A percentile compares a stretch with the other conserved stretches of the same genome.
Evolutionary conservation across 2,888 invertebrate genomes (phyloP).

Genomic region (Eumerus sabulonum): DNA sequence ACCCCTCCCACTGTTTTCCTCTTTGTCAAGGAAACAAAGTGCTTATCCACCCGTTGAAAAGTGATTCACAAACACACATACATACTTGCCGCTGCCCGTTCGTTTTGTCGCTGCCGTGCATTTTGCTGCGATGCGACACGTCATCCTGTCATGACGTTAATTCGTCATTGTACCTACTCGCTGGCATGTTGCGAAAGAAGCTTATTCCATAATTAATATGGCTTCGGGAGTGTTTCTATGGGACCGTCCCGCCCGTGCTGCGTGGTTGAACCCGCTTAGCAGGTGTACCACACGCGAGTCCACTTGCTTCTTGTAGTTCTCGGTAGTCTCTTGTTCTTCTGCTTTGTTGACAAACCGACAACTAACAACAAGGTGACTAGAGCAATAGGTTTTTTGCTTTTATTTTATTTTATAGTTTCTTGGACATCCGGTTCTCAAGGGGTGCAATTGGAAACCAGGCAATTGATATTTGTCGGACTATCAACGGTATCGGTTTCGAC

Average conservation of each 20-base stretch:
- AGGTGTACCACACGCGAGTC: constrained; percentile 33
- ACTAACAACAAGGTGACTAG: constrained; percentile 60
- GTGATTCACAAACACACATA: constrained; percentile 56
- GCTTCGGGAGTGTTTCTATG: constrained; percentile 63
- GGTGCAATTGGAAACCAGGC: constrained; percentile 59
- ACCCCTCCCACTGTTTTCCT: neutral
- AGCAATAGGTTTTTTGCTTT: constrained; percentile 25
- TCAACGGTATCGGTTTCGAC: constrained; percentile 61
- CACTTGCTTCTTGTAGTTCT: neutral
- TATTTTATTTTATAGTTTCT: constrained; percentile 3
- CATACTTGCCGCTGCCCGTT: constrained; percentile 32
- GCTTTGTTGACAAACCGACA: constrained; percentile 27
- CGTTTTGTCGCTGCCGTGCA: no score
- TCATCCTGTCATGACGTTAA: no score
- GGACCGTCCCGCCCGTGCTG: constrained; percentile 43
- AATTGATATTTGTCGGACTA: constrained; percentile 60
- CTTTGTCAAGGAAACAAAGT: constrained; percentile 49
- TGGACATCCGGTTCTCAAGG: constrained; percentile 61
- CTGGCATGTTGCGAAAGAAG: constrained; percentile 48
- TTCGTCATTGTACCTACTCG: constrained; percentile 20
- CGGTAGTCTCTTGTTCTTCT: constrained; percentile 12
- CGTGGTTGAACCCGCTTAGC: constrained; percentile 6
- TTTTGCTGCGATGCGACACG: no score
- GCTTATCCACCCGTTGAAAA: constrained; percentile 63
- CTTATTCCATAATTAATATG: constrained; percentile 68